Percentiles rank a stretch among this genome's conserved stretches.
phyloP scores from a whole-genome alignment of 2,797 vertebrate species.

The Capromys pilorides region DNA sequence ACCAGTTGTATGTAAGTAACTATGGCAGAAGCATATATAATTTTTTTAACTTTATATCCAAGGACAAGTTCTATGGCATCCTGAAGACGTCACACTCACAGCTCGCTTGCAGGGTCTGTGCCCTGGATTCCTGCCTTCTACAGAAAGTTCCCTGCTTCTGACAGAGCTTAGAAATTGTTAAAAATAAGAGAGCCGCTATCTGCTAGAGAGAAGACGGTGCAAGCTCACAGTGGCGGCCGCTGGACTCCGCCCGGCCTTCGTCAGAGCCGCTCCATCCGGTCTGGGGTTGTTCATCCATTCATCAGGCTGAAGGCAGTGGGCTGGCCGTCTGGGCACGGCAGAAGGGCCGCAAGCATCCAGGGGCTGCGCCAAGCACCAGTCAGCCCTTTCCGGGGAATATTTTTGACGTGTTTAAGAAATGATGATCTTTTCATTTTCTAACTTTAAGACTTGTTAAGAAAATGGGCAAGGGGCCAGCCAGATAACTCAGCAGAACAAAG shows the following conservation, averaged over 20 bases:
- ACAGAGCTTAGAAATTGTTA: constrained; percentile 9
- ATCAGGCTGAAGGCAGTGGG: background rate
- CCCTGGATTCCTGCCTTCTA: background rate
- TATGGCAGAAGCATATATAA: background rate
- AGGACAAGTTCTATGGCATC: background rate
- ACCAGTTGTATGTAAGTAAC: background rate
- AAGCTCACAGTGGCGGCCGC: background rate
- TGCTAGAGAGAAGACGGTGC: background rate
- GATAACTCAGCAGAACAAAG: too few species aligned
- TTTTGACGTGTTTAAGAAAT: constrained; percentile 55
- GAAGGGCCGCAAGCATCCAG: background rate
- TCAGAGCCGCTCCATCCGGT: background rate
- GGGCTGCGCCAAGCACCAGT: constrained; percentile 37
- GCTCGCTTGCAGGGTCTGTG: background rate
- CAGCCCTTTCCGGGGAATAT: background rate
- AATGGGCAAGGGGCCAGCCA: background rate
- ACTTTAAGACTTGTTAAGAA: constrained; percentile 24
- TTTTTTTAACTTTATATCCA: background rate
- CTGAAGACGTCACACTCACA: background rate
- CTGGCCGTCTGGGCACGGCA: background rate
- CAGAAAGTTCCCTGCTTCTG: background rate
- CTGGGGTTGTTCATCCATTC: background rate
- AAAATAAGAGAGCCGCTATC: background rate
- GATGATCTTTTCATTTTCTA: constrained; percentile 23
- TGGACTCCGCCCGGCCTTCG: background rate